Percentiles rank a stretch among this genome's conserved stretches.
Conservation (phyloP, 35 echinoderm and acorn worm genomes). For the Heliocidaris erythrogramma region DNA sequence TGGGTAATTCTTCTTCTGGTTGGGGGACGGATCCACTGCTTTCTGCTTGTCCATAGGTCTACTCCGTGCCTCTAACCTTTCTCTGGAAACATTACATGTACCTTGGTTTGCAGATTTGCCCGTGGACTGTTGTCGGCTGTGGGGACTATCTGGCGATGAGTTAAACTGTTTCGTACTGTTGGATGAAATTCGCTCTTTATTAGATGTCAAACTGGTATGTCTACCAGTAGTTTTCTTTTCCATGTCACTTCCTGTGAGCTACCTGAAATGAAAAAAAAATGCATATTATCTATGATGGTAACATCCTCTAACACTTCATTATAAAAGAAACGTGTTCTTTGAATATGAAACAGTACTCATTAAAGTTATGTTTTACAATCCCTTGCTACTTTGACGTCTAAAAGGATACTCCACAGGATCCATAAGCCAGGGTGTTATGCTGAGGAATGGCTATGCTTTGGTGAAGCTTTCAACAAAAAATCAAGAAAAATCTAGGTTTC, state of each 20-base stretch:
- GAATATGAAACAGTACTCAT: too few relatives aligned
- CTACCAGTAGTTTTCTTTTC: neutral
- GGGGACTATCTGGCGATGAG: neutral
- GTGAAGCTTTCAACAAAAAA: too few relatives aligned
- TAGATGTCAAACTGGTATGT: neutral
- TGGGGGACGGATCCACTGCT: neutral
- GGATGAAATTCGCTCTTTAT: neutral
- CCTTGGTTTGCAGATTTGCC: neutral
- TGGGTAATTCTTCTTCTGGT: neutral
- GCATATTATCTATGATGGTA: too few relatives aligned
- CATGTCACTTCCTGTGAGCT: neutral
- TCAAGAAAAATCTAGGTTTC: too few relatives aligned
- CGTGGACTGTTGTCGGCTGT: neutral
- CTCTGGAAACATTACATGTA: neutral
- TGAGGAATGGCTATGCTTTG: too few relatives aligned
- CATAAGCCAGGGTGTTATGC: too few relatives aligned
- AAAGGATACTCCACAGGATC: too few relatives aligned
- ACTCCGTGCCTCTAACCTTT: neutral
- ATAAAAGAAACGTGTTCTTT: too few relatives aligned
- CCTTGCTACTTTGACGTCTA: too few relatives aligned
- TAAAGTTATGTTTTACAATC: too few relatives aligned
- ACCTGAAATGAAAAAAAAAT: too few relatives aligned
- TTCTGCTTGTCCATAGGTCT: conserved; percentile 15
- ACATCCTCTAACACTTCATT: too few relatives aligned
- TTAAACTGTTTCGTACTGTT: neutral